These are phyloP conservation scores for Ornithoptera alexandrae DNA, from an alignment of 2,888 invertebrate genomes.

Conservation along the genomic window DNA sequence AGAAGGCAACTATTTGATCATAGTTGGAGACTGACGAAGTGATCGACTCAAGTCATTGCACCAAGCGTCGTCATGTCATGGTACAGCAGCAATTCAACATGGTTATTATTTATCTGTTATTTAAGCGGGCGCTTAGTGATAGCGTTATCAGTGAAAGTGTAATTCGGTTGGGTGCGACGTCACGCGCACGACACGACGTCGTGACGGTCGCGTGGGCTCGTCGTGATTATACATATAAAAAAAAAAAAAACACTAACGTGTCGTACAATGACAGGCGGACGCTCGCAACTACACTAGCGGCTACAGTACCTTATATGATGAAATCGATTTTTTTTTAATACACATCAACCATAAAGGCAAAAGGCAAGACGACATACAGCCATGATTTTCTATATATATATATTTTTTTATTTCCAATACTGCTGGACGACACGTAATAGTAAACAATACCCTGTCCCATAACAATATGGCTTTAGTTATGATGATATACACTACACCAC, in stretches of 20 bases:
- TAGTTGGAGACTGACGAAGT: not conserved
- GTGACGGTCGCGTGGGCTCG: slow-evolving; percentile 38
- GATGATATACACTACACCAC: too few species aligned
- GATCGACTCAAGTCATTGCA: slow-evolving; percentile 3
- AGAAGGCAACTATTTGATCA: not conserved
- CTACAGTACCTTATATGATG: not conserved
- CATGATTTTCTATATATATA: not conserved
- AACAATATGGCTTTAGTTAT: too few species aligned
- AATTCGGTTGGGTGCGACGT: slow-evolving; percentile 35
- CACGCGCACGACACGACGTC: slow-evolving; percentile 36
- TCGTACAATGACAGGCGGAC: not conserved
- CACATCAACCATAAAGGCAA: not conserved
- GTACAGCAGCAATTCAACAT: slow-evolving; percentile 4
- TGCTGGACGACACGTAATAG: too few species aligned
- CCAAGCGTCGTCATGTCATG: slow-evolving; percentile 9
- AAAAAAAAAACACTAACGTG: not conserved
- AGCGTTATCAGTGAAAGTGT: slow-evolving; percentile 38
- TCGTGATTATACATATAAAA: slow-evolving; percentile 30
- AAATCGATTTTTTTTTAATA: not conserved
- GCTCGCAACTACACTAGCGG: not conserved
- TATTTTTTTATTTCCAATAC: not conserved
- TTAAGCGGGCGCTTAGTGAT: slow-evolving; percentile 5
- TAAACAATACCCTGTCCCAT: too few species aligned
- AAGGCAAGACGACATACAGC: not conserved
- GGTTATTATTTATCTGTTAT: slow-evolving; percentile 19